Evolutionary conservation across 2,888 invertebrate genomes (phyloP), one percentile per base, ranked within the genome.

Genomic region (Luperina nickerlii): DNA sequence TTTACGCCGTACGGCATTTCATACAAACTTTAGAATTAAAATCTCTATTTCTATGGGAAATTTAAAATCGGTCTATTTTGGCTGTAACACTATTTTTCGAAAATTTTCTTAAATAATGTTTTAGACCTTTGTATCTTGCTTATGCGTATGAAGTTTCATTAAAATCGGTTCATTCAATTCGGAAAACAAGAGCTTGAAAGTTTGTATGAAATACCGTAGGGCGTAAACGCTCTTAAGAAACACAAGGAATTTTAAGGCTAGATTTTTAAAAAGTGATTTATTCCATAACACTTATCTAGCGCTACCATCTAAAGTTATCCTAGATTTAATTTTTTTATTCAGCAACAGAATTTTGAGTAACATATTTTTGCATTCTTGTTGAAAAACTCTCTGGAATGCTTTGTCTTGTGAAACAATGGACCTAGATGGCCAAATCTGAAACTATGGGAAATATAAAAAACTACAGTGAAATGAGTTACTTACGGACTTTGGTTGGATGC

Each of bases 321-420:
- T 27, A 27, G 11, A 32, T 69, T n/a, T 32, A 3, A 13, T 11
- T 66, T 62, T 67, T 60, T 57, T 38, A 57, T 57, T n/a, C 27
- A 20, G 20, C 51, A 48, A 63, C 45, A 76, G 9, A 54, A 38
- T 54, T 80, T 45, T 48, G 20, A 38, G 8, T 11, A 48, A 71
- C 54, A 62, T 15, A 66, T 65, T n/a, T 79, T 54, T 38, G 20
- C 2, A 48, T 48, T 66, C 11, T 48, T 32, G 7, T 54, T 73
- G 32, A 54, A 77, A 42, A 54, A 15, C 8, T 78, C 6, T 54
- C 27, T 62, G 75, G 38, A 80, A 75, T 54, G 42, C 60, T 74
- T 74, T 80, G 75, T 18, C 7, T 79, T 20, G 48, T 20, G 8
- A 60, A 51, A 79, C 42, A 74, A 74, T 66, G 66, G n/a, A 2